Evolutionary conservation across 1,140 invertebrate species (phyloP).

Genomic region (Drosophila pruinosa): DNA sequence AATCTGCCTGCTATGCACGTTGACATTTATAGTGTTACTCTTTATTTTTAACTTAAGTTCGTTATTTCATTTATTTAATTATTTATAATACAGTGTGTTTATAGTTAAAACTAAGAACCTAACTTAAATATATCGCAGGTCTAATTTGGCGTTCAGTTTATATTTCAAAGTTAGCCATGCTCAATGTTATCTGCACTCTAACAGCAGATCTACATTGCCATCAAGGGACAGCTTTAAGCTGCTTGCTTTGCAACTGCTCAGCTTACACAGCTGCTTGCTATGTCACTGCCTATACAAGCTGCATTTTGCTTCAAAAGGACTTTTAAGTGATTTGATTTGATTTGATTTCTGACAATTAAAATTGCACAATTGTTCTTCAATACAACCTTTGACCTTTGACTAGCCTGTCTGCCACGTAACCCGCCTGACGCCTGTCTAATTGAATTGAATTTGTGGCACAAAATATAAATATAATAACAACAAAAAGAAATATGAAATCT

Average conservation of each 20-base stretch:
- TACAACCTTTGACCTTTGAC: constrained; percentile 31
- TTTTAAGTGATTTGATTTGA: too few species aligned
- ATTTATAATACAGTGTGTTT: too few species aligned
- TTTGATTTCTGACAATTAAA: too few species aligned
- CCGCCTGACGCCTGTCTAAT: constrained; percentile 37
- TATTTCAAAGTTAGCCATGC: too few species aligned
- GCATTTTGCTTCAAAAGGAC: too few species aligned
- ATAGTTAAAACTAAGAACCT: too few species aligned
- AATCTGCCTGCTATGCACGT: background rate
- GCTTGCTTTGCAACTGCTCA: too few species aligned
- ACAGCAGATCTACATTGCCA: too few species aligned
- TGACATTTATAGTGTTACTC: background rate
- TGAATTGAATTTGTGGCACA: constrained; percentile 61
- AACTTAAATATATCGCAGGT: too few species aligned
- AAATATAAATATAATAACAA: constrained; percentile 5
- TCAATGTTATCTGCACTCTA: background rate
- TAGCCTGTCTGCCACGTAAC: background rate
- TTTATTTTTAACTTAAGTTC: background rate
- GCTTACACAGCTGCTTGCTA: background rate
- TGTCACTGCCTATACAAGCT: background rate
- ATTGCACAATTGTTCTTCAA: too few species aligned
- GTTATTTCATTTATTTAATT: background rate
- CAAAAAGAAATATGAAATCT: constrained; percentile 69
- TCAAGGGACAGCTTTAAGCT: too few species aligned
- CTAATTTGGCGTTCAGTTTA: too few species aligned